Percentiles rank a stretch among this genome's conserved stretches.
Evolutionary conservation across 2,888 invertebrate genomes (phyloP).

Genomic region (Mycogona germanica): DNA sequence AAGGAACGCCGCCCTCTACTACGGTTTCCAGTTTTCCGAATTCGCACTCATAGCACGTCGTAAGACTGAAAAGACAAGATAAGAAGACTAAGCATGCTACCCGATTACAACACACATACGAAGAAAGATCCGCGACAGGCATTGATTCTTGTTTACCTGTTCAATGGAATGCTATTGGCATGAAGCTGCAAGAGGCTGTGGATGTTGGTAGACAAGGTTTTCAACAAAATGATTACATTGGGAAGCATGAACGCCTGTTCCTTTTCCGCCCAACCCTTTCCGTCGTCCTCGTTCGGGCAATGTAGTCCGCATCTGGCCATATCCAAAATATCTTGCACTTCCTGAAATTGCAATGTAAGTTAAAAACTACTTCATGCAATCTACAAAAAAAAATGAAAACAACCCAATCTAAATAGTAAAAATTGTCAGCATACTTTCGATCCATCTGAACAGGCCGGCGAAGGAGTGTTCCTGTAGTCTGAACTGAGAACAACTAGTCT

Average conservation of each 20-base stretch:
- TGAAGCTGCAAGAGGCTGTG: conserved; percentile 57
- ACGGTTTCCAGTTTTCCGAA: conserved; percentile 44
- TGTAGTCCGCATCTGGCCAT: conserved; percentile 53
- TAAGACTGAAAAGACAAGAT: conserved; percentile 46
- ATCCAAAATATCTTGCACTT: conserved; percentile 27
- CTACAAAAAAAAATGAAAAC: neutral
- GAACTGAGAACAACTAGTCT: conserved; percentile 56
- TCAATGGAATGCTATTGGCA: conserved; percentile 60
- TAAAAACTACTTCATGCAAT: too few relatives aligned
- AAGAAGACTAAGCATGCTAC: too few relatives aligned
- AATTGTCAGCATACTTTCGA: conserved; percentile 22
- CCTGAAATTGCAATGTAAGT: conserved; percentile 17
- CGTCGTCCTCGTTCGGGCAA: conserved; percentile 45
- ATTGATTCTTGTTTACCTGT: conserved; percentile 46
- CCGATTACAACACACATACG: too few relatives aligned
- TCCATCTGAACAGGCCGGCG: conserved; percentile 31
- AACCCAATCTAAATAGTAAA: neutral
- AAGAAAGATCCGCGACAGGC: neutral
- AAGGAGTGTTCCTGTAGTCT: conserved; percentile 46
- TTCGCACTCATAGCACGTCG: conserved; percentile 64
- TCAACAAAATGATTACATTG: conserved; percentile 45
- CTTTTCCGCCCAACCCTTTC: conserved; percentile 60
- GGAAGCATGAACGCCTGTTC: conserved; percentile 49
- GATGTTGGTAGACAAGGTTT: conserved; percentile 50
- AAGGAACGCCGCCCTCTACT: conserved; percentile 56